These are phyloP conservation scores for Halictus rubicundus DNA, from an alignment of 1,140 invertebrate genomes.

Conservation along the genomic window DNA sequence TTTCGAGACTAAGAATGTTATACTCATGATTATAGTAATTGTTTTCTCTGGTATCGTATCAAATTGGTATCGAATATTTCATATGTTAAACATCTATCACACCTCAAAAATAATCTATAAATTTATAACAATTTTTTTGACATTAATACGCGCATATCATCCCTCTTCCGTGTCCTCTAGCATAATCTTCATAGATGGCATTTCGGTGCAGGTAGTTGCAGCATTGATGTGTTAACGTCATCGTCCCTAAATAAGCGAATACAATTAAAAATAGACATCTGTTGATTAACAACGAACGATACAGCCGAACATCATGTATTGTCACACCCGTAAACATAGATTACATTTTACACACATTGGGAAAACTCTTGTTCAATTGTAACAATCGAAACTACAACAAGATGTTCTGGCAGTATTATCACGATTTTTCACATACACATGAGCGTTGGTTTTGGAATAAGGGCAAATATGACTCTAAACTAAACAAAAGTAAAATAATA, in stretches of 20 bases:
- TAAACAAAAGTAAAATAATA: constrained; percentile 37
- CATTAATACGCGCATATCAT: constrained; percentile 15
- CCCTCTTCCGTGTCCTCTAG: constrained; percentile 20
- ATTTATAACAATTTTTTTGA: constrained; percentile 3
- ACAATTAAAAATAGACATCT: constrained; percentile 43
- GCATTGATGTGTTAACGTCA: constrained; percentile 55
- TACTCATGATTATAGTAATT: neutral
- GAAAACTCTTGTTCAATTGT: neutral
- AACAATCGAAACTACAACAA: neutral
- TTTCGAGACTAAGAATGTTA: neutral
- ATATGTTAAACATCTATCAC: neutral
- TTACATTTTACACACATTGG: no score
- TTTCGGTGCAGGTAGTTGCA: constrained; percentile 61
- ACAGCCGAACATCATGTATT: neutral
- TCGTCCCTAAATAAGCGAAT: constrained; percentile 72
- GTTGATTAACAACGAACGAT: neutral
- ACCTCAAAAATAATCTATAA: neutral
- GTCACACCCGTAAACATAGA: constrained; percentile 2
- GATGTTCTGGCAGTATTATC: neutral
- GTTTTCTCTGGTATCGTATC: neutral
- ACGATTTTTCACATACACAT: neutral
- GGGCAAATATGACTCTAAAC: constrained; percentile 18
- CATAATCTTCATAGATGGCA: constrained; percentile 72
- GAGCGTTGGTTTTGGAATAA: constrained; percentile 21
- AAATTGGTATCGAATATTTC: neutral